Evolutionary conservation across 2,888 invertebrate species (phyloP), one percentile per base, ranked within the genome.

Genomic region (Pollenia angustigena): DNA sequence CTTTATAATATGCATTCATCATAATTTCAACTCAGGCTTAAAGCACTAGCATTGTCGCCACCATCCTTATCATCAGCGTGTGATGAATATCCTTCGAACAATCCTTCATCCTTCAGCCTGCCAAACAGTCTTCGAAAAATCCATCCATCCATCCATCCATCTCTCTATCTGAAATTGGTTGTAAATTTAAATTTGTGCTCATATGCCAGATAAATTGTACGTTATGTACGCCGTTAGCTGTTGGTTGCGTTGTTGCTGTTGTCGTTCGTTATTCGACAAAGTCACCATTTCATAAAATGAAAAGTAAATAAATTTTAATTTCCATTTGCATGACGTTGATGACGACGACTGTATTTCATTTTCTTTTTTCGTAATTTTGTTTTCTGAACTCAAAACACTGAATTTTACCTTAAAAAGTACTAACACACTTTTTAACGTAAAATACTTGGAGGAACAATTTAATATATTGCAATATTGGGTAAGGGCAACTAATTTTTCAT

Each of bases 261-360:
- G 40, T 58, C 48, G n/a, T 32, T 32, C 14, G 18, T 32, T 32
- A 14, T 42, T 50, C 56, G 9, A 44, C 56, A 79, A 66, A 83
- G 71, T 78, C 78, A 71, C 66, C 80, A 71, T 42, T 71, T 58
- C 60, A 50, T 40, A 80, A 60, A 83, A 71, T 52, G 78, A 68
- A 68, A 84, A 81, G 87, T 81, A 84, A 81, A 87, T 74, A 84
- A 87, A 87, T 78, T 84, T 87, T 87, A 78, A 87, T 87, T 84
- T 84, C 23, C 84, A 87, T 87, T 80, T 84, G 54, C 72, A 68
- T 84, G 68, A 60, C 50, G 71, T 64, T 58, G 75, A 56, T 79
- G 64, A 16, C 48, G 66, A 72, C 12, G 56, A 74, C 4, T 56
- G 14, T 32, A 16, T 42, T 58, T 42, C 46, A 42, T 12, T 58